Conservation (phyloP, 2,113 vertebrate species). For the Erythrolamprus reginae region DNA sequence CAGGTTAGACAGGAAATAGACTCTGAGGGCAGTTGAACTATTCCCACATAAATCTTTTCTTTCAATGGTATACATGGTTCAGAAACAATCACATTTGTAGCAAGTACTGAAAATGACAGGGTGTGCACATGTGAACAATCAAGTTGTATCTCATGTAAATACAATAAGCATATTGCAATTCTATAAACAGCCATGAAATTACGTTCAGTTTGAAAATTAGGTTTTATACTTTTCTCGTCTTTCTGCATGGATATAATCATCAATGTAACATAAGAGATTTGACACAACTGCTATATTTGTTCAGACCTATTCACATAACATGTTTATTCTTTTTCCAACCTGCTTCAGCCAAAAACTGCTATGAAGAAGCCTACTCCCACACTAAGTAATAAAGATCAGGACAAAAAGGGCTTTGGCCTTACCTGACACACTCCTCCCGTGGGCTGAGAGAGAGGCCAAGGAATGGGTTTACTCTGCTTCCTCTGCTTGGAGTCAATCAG, state of each 20-base stretch:
- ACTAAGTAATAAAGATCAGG: not conserved
- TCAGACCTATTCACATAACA: not conserved
- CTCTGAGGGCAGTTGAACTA: not conserved
- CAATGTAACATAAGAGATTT: not conserved
- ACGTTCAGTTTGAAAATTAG: not conserved
- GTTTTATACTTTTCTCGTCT: not conserved
- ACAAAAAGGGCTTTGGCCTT: not conserved
- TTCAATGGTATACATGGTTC: not conserved
- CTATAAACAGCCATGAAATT: not conserved
- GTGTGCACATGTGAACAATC: not conserved
- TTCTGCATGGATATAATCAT: not conserved
- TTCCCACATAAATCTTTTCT: too few species aligned
- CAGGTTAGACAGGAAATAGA: not conserved
- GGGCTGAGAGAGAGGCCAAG: too few species aligned
- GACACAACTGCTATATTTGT: not conserved
- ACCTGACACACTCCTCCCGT: too few species aligned
- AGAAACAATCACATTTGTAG: not conserved
- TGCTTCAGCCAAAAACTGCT: not conserved
- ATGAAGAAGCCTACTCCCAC: not conserved
- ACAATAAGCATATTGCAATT: not conserved
- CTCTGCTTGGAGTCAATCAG: too few species aligned
- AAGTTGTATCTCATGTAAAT: not conserved
- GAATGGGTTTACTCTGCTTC: too few species aligned
- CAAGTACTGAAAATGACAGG: not conserved
- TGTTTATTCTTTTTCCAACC: not conserved